Percentiles rank a stretch among this genome's conserved stretches.
These are phyloP conservation scores for Nanger granti DNA, from an alignment of 2,113 vertebrate species.

Conservation along the genomic window DNA sequence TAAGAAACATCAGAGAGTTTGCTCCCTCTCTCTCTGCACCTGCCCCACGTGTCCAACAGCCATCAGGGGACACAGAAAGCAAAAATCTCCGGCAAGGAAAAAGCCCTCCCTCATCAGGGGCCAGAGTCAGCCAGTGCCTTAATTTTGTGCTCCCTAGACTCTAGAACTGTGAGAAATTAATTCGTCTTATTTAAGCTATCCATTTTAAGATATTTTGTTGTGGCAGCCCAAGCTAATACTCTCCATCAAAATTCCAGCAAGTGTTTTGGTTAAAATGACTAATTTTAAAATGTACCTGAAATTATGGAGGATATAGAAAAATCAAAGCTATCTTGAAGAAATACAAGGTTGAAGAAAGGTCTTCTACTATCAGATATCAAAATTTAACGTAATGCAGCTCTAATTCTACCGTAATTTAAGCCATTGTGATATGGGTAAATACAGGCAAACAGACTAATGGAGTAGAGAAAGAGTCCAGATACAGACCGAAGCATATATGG, in stretches of 20 bases:
- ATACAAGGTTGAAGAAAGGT: background rate
- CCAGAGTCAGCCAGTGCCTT: background rate
- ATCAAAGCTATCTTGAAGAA: background rate
- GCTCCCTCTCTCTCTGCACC: background rate
- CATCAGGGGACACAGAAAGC: background rate
- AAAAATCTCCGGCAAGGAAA: background rate
- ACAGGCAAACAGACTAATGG: background rate
- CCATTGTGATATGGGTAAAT: background rate
- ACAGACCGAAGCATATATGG: background rate
- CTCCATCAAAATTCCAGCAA: background rate
- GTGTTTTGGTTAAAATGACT: background rate
- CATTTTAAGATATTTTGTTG: background rate
- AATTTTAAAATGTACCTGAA: background rate
- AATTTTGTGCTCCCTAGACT: background rate
- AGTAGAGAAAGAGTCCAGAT: background rate
- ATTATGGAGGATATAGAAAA: background rate
- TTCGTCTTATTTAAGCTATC: background rate
- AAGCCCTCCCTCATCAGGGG: background rate
- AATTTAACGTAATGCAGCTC: background rate
- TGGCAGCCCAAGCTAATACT: background rate
- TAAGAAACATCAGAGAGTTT: background rate
- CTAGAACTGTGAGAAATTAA: background rate
- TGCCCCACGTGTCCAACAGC: background rate
- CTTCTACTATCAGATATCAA: background rate
- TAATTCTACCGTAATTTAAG: background rate